phyloP scores from a whole-genome alignment of 2,797 vertebrate species.

The Chaetophractus vellerosus region DNA sequence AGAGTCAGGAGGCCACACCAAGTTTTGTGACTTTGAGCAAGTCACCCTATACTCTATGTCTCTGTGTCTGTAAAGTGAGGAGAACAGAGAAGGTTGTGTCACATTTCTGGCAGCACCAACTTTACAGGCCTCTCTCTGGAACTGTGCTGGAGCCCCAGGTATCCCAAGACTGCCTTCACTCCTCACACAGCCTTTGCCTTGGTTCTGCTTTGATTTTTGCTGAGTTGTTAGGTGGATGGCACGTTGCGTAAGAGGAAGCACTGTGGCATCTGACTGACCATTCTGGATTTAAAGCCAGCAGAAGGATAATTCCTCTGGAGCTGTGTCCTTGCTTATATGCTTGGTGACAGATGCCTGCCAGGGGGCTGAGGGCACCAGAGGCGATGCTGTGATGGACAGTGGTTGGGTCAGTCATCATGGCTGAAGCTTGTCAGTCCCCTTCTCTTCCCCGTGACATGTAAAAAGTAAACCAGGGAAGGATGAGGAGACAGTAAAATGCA shows the following conservation, averaged over 20 bases:
- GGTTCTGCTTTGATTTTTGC: conserved; percentile 42
- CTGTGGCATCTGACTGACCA: neutral
- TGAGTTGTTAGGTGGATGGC: conserved; percentile 13
- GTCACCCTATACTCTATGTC: neutral
- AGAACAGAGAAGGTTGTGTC: neutral
- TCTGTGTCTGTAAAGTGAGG: neutral
- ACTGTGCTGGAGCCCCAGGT: neutral
- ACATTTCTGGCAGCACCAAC: no score
- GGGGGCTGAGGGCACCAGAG: neutral
- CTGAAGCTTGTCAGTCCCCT: neutral
- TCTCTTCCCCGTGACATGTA: neutral
- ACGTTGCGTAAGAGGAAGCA: conserved; percentile 23
- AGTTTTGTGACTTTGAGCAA: neutral
- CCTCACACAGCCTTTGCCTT: neutral
- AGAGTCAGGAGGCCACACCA: neutral
- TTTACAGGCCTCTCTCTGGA: neutral
- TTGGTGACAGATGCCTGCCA: neutral
- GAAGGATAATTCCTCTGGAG: neutral
- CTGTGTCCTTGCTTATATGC: neutral
- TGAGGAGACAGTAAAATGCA: neutral
- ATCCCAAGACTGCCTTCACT: neutral
- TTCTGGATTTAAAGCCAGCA: conserved; percentile 41
- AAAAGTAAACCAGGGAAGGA: neutral
- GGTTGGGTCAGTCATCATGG: neutral
- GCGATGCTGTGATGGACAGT: neutral